These are phyloP conservation scores for Eulacestoma nigropectus DNA, from an alignment of 2,113 vertebrate species.

Conservation along the genomic window DNA sequence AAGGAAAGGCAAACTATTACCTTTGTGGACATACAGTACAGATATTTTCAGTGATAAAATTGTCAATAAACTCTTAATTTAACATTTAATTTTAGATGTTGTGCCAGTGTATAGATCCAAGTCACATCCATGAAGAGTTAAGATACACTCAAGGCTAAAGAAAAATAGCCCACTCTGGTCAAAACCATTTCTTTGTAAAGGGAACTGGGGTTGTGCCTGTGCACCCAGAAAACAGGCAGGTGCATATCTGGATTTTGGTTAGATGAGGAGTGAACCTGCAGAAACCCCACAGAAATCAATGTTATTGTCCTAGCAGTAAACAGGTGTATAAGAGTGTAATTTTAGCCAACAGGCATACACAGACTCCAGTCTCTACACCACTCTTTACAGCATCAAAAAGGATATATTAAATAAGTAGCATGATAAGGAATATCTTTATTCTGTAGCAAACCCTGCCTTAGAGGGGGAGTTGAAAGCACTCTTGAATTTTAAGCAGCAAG, in stretches of 20 bases:
- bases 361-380: background rate
- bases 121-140: background rate
- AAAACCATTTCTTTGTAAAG: background rate
- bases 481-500: constrained; percentile 18
- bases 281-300: background rate
- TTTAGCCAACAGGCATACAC: background rate
- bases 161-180: background rate
- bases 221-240: background rate
- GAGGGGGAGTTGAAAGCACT: constrained; percentile 3
- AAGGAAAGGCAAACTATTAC: background rate
- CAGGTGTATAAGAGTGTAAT: background rate
- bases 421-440: background rate
- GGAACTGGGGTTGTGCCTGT: background rate
- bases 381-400: background rate
- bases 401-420: background rate
- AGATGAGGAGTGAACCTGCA: background rate
- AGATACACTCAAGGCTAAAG: background rate
- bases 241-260: background rate
- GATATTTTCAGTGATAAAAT: background rate
- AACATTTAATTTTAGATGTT: background rate
- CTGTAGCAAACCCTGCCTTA: background rate
- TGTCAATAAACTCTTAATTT: background rate
- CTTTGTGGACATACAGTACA: background rate
- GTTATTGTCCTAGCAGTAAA: background rate
- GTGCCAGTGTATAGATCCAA: no score